Conservation (phyloP, 2,888 invertebrate genomes). For the Notodonta dromedarius region DNA sequence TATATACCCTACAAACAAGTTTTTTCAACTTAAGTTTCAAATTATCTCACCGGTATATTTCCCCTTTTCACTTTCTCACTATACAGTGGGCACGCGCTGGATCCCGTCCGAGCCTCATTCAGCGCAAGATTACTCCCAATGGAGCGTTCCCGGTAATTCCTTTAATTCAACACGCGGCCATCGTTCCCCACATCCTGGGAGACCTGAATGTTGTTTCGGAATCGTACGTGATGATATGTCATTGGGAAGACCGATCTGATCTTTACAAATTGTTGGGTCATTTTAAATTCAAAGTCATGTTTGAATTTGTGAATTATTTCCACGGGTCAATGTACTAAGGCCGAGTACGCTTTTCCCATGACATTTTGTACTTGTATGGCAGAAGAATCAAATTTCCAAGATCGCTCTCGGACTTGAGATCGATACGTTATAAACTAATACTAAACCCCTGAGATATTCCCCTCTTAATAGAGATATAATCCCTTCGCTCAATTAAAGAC, state of each 20-base stretch:
- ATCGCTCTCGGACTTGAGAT: no score
- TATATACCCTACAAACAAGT: no score
- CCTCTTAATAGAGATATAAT: no score
- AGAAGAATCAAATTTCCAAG: no score
- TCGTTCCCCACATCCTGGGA: conserved; percentile 19
- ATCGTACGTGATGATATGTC: conserved; percentile 4
- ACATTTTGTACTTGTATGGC: no score
- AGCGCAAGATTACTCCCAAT: conserved; percentile 47
- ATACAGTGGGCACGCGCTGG: conserved; percentile 38
- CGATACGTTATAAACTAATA: no score
- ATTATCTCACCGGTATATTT: background rate
- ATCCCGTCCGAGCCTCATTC: conserved; percentile 43
- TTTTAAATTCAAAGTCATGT: background rate
- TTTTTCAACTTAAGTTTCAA: background rate
- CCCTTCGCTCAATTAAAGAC: no score
- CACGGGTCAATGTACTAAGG: no score
- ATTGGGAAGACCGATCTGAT: background rate
- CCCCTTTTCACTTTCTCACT: background rate
- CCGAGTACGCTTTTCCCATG: no score
- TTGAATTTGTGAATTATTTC: background rate
- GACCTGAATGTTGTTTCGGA: conserved; percentile 1
- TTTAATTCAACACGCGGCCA: conserved; percentile 53
- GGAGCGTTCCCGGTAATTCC: conserved; percentile 56
- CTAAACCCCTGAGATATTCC: no score
- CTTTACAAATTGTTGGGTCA: background rate